phyloP scores from a whole-genome alignment of 2,888 invertebrate species.

The Rotaria sp. region DNA sequence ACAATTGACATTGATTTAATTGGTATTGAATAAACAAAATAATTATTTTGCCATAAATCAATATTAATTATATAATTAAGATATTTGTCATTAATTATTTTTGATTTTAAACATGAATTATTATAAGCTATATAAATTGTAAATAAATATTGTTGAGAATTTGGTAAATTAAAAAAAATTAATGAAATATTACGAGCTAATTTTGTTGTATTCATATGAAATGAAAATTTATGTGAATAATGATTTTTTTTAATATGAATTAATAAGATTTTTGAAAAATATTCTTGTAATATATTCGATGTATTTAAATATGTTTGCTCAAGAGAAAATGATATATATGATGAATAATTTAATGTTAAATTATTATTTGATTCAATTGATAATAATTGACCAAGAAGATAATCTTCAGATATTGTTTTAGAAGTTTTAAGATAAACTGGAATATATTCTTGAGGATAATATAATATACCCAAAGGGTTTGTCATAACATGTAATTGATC shows the following conservation, averaged over 20 bases:
- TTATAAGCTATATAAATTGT: neutral
- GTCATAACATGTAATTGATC: no score
- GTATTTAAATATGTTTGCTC: neutral
- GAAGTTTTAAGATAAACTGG: neutral
- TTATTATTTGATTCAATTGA: neutral
- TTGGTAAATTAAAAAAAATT: neutral
- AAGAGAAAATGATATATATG: neutral
- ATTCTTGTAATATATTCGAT: neutral
- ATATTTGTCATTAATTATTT: neutral
- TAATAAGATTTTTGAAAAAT: neutral
- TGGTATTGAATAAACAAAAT: slow-evolving; percentile 20
- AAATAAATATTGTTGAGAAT: neutral
- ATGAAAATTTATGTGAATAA: slow-evolving; percentile 7
- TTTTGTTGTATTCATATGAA: slow-evolving; percentile 8
- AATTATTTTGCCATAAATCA: neutral
- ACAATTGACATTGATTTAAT: neutral
- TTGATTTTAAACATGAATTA: neutral
- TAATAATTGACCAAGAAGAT: neutral
- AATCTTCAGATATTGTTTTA: neutral
- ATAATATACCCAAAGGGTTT: neutral
- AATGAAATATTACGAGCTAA: neutral
- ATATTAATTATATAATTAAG: neutral
- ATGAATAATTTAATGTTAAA: neutral
- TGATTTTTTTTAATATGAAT: neutral
- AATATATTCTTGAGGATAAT: slow-evolving; percentile 27